These are phyloP conservation scores for Autographa gamma DNA, from an alignment of 2,888 invertebrate genomes.

Conservation along the genomic window DNA sequence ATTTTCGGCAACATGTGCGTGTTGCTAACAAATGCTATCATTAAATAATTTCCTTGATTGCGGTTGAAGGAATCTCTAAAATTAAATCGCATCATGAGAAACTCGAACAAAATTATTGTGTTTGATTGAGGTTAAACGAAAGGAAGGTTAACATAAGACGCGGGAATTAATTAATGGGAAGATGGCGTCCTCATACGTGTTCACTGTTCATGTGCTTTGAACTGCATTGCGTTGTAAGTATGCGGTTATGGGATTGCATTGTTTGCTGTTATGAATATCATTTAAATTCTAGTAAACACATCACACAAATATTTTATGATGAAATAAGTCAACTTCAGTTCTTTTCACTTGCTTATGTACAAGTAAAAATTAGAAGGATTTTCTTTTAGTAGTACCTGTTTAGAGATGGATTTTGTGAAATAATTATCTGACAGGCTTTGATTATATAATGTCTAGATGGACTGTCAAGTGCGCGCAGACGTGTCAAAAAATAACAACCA, in stretches of 20 bases:
- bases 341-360: too few species aligned
- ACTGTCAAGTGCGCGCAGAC: too few species aligned
- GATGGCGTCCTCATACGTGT: slow-evolving; percentile 48
- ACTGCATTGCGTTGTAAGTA: background rate
- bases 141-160: slow-evolving; percentile 71
- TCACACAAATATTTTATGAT: too few species aligned
- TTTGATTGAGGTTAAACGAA: slow-evolving; percentile 76
- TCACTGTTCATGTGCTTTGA: slow-evolving; percentile 1
- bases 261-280: slow-evolving; percentile 2
- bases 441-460: too few species aligned
- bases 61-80: slow-evolving; percentile 26
- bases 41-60: background rate
- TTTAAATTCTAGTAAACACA: background rate
- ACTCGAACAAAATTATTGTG: slow-evolving; percentile 45
- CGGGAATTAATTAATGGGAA: slow-evolving; percentile 63
- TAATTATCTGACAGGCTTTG: too few species aligned
- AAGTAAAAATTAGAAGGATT: too few species aligned
- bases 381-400: too few species aligned
- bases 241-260: background rate
- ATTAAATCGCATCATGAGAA: slow-evolving; percentile 41
- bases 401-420: too few species aligned
- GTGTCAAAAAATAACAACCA: too few species aligned
- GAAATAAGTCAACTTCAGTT: too few species aligned
- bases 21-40: slow-evolving; percentile 8
- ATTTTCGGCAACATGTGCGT: slow-evolving; percentile 10